Percentiles rank a stretch among this genome's conserved stretches.
These are phyloP conservation scores for Diaphora mendica DNA, from an alignment of 2,888 invertebrate species.

Conservation along the genomic window DNA sequence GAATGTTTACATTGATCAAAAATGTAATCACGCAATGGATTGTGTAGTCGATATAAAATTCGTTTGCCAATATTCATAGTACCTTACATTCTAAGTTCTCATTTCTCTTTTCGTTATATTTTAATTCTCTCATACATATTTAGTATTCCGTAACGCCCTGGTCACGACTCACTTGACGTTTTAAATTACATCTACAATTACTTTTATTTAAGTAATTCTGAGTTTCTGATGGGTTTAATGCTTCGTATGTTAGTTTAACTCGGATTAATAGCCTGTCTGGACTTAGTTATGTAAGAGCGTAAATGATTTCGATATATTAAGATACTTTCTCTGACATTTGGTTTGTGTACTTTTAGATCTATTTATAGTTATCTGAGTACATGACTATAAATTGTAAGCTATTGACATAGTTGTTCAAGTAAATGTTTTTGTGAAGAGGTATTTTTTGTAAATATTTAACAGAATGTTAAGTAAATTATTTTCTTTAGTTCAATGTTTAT, in stretches of 20 bases:
- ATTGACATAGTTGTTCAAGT: conserved; percentile 6
- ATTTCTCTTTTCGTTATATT: conserved; percentile 65
- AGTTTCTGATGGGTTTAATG: conserved; percentile 31
- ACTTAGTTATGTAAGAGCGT: conserved; percentile 38
- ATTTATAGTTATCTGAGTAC: conserved; percentile 25
- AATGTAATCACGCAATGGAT: conserved; percentile 21
- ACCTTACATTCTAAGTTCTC: conserved; percentile 43
- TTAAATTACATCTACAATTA: conserved; percentile 57
- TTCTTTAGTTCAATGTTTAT: background rate
- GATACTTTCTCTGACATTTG: conserved; percentile 32
- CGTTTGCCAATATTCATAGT: conserved; percentile 8
- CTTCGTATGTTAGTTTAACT: conserved; percentile 37
- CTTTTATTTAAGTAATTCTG: conserved; percentile 51
- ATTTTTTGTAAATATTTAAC: background rate
- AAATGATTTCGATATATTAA: conserved; percentile 32
- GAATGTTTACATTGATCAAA: background rate
- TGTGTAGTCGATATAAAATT: background rate
- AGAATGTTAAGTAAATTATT: background rate
- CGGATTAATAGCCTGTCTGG: conserved; percentile 42
- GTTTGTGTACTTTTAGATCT: conserved; percentile 16
- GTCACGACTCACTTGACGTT: conserved; percentile 65
- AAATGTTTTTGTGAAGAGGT: background rate
- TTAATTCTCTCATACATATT: conserved; percentile 80
- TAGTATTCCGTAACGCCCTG: conserved; percentile 64
- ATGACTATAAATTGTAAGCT: background rate